phyloP scores from a whole-genome alignment of 2,113 vertebrate species.

The human (Homo sapiens) region DNA sequence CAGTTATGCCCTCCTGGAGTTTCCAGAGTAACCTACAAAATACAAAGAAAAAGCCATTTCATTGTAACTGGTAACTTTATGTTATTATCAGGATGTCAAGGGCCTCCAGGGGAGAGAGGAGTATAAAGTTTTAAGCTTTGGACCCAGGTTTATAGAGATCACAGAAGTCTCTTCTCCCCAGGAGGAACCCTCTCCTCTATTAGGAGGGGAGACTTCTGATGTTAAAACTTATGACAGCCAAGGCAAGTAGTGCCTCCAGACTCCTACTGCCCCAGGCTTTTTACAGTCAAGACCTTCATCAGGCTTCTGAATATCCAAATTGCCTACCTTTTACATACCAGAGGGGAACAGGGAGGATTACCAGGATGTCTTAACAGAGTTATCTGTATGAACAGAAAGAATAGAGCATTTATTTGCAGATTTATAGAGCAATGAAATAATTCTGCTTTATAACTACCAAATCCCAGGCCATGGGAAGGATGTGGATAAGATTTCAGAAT shows the following conservation, averaged over 20 bases:
- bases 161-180: not conserved
- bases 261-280: not conserved
- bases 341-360: not conserved
- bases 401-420: not conserved
- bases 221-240: not conserved
- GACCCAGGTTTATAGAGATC: not conserved
- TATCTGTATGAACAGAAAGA: not conserved
- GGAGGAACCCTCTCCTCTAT: not conserved
- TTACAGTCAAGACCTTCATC: not conserved
- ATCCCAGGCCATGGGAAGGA: not conserved
- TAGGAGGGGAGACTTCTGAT: not conserved
- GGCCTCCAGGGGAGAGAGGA: not conserved
- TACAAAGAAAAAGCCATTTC: not conserved
- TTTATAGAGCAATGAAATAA: not conserved
- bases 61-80: not conserved
- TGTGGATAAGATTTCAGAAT: not conserved
- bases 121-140: not conserved
- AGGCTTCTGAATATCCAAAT: not conserved
- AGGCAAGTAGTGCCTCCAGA: not conserved
- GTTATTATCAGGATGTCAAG: not conserved
- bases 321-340: not conserved
- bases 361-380: not conserved
- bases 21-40: conserved; percentile 10
- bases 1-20: not conserved
- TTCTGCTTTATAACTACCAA: not conserved